Base-by-base conservation (phyloP, 2,888 invertebrate genomes). In the Xylocampa areola region DNA sequence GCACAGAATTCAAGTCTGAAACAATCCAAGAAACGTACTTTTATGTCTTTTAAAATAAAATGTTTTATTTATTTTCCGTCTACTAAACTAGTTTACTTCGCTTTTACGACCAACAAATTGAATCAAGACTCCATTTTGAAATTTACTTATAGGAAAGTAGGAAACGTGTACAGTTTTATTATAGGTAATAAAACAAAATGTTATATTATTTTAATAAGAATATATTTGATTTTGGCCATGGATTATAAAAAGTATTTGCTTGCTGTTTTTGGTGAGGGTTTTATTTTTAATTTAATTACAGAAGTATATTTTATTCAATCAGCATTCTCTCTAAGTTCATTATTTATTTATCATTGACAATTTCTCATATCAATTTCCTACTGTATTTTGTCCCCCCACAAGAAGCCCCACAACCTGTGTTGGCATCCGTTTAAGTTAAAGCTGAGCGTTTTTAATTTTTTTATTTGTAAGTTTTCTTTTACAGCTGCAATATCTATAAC, bases 401-500 rank as follows among this genome's bases (percentile, higher is more conserved):
- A n/a, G n/a, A n/a, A n/a, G n/a, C n/a, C n/a, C n/a, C n/a, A n/a
- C n/a, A n/a, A n/a, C n/a, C n/a, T n/a, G n/a, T n/a, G n/a, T n/a
- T n/a, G n/a, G n/a, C n/a, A n/a, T n/a, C n/a, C n/a, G n/a, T n/a
- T n/a, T n/a, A n/a, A n/a, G n/a, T n/a, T n/a, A n/a, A n/a, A n/a
- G n/a, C n/a, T n/a, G n/a, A n/a, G n/a, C n/a, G n/a, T n/a, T n/a
- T n/a, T n/a, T 13, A 1, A 32, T n/a, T n/a, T 10, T 11, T 30
- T 23, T 1, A 11, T 25, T 25, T 7, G 4, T 23, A 6, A n/a
- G 6, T 0, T 30, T 39, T 49, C 33, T 14, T 49, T 84, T 85
- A 10, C 79, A 89, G 88, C 64, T 11, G 2, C 77, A 44, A 16
- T 68, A 51, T 55, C 55, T 13, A n/a, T 62, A 2, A 62, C 71